Percentiles rank a stretch among this genome's conserved stretches.
phyloP scores from a whole-genome alignment of 2,888 invertebrate genomes.

The Cerastis rubricosa region DNA sequence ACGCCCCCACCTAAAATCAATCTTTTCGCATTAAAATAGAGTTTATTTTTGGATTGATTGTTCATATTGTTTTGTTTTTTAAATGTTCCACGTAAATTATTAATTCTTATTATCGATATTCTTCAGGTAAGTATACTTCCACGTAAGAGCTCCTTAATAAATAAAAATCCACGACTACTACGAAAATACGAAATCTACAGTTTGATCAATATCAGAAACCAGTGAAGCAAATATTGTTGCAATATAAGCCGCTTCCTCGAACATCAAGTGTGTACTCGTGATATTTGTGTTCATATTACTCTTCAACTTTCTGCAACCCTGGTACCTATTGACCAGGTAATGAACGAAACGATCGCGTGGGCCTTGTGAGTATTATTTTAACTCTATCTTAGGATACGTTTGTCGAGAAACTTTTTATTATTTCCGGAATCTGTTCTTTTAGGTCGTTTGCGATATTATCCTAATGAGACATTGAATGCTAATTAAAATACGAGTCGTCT shows the following conservation, averaged over 20 bases:
- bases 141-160: background rate
- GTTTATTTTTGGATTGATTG: no score
- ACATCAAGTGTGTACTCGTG: conserved; percentile 1
- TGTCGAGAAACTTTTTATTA: background rate
- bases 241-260: background rate
- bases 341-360: background rate
- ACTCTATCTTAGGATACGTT: background rate
- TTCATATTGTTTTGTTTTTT: no score
- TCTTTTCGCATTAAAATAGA: no score
- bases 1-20: no score
- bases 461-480: background rate
- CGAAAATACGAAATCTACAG: background rate
- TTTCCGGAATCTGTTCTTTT: conserved; percentile 4
- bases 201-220: conserved; percentile 12
- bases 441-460: conserved; percentile 3
- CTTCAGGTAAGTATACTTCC: no score
- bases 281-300: conserved; percentile 31
- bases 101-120: no score
- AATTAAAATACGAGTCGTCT: background rate
- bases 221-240: conserved; percentile 12
- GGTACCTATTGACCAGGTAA: conserved; percentile 8
- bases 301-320: conserved; percentile 18
- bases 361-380: background rate
- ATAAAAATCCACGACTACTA: background rate
- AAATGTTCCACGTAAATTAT: no score